Evolutionary conservation across 2,888 invertebrate genomes (phyloP).

Genomic region (Xanthorhoe designata): DNA sequence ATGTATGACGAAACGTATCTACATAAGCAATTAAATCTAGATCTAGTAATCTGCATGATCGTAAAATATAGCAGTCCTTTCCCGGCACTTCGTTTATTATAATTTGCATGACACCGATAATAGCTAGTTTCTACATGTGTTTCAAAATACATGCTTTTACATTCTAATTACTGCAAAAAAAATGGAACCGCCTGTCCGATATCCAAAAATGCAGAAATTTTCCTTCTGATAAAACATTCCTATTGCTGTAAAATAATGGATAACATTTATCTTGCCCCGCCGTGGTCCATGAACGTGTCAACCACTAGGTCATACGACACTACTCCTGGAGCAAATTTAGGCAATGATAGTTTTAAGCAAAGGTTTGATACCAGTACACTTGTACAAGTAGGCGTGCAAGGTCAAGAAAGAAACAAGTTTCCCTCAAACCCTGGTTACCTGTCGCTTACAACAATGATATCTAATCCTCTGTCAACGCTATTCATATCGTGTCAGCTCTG

Average conservation of each 20-base stretch:
- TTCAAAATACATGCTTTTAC: conserved; percentile 15
- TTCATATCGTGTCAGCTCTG: conserved; percentile 45
- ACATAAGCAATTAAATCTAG: conserved; percentile 48
- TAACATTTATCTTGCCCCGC: too few species aligned
- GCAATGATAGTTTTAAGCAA: neutral
- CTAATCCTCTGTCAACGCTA: conserved; percentile 53
- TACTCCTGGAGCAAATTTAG: too few species aligned
- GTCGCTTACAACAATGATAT: conserved; percentile 45
- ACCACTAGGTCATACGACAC: too few species aligned
- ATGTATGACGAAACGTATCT: conserved; percentile 46
- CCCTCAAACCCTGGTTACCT: conserved; percentile 12
- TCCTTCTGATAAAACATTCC: too few species aligned
- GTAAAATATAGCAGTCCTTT: conserved; percentile 48
- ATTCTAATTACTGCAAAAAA: neutral
- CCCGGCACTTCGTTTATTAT: conserved; percentile 44
- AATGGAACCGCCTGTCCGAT: neutral
- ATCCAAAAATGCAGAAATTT: neutral
- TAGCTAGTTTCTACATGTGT: conserved; percentile 11
- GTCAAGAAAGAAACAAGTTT: conserved; percentile 11
- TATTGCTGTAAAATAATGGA: too few species aligned
- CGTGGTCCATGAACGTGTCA: too few species aligned
- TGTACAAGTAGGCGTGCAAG: conserved; percentile 1
- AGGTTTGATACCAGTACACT: neutral
- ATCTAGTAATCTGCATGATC: conserved; percentile 39
- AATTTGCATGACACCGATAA: conserved; percentile 51